phyloP scores from a whole-genome alignment of 2,888 invertebrate genomes.

The Pheosia tremula region DNA sequence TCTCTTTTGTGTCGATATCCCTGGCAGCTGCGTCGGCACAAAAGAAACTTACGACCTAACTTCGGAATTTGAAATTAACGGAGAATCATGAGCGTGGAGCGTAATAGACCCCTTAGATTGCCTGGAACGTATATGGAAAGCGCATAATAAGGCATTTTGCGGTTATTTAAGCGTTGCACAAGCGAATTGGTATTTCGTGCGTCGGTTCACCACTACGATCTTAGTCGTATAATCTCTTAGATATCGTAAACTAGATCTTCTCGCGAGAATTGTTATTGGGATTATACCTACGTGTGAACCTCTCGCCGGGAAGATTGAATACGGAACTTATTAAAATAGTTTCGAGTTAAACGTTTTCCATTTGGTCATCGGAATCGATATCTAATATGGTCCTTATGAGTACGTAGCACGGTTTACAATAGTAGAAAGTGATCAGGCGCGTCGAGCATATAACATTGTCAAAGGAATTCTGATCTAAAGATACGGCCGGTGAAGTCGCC shows the following conservation, averaged over 20 bases:
- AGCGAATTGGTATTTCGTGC: constrained; percentile 82
- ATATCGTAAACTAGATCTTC: constrained; percentile 73
- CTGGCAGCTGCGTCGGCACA: constrained; percentile 74
- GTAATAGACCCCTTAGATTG: constrained; percentile 77
- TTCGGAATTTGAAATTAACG: constrained; percentile 75
- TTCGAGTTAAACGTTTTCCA: constrained; percentile 42
- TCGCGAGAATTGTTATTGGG: constrained; percentile 70
- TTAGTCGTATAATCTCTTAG: constrained; percentile 58
- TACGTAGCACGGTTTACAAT: constrained; percentile 12
- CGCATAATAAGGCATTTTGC: constrained; percentile 83
- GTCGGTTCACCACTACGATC: constrained; percentile 69
- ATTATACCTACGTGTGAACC: constrained; percentile 70
- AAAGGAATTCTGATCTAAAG: constrained; percentile 13
- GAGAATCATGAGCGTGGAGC: constrained; percentile 71
- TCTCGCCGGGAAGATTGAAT: constrained; percentile 54
- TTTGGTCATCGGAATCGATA: constrained; percentile 17
- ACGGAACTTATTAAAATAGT: constrained; percentile 69
- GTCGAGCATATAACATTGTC: constrained; percentile 5
- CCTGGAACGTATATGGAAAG: constrained; percentile 81
- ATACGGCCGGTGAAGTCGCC: constrained; percentile 17
- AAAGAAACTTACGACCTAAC: constrained; percentile 70
- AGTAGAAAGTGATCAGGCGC: constrained; percentile 4
- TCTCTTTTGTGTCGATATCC: constrained; percentile 72
- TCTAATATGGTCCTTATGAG: constrained; percentile 6
- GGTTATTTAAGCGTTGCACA: constrained; percentile 82